Evolutionary conservation across 2,797 vertebrate genomes (phyloP), one percentile per base, ranked within the genome.

Genomic region (Chaetophractus vellerosus): DNA sequence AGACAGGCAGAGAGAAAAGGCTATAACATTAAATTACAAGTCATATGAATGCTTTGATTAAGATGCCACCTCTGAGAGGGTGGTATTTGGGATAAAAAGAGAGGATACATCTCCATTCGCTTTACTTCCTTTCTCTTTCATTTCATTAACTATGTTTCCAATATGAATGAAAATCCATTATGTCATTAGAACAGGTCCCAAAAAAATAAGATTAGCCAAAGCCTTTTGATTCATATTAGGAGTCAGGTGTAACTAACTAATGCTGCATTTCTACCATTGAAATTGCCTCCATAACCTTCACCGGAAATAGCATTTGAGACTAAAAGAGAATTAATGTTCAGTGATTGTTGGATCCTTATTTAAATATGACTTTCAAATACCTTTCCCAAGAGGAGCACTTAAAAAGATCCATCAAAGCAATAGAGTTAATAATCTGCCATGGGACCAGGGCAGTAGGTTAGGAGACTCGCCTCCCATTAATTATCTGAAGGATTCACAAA

Each of bases 361-460:
- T 96, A 97, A 97, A 97, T 97, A 96, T 97, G 97, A 97, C 97
- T 97, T 97, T 97, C 97, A 97, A 95, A 97, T 96, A 97, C 96
- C 95, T 96, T 96, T 97, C 94, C 96, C 96, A 84, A 88, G 96
- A 96, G 97, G 90, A 95, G 24, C 72, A 93, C 92, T 97, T 97
- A 94, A 92, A 96, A 96, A 96, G 92, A 96, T 94, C 92, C 91
- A 96, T 97, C 95, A 97, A 93, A 96, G 93, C 88, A 84, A 57
- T 63, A 24, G 68, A 91, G 88, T 57, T 96, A 96, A 96, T 97
- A 96, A 94, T 88, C 84, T 96, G 88, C 90, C 86, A 84, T 95
- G 92, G 85, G 94, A 95, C 92, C 88, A 91, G 97, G 95, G 75
- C 92, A 97, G 80, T 90, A 66, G 94, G 97, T 96, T 97, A 96